Percentiles rank a stretch among this genome's conserved stretches.
Evolutionary conservation across 2,888 invertebrate species (phyloP).

Genomic region (Ophonus ardosiacus): DNA sequence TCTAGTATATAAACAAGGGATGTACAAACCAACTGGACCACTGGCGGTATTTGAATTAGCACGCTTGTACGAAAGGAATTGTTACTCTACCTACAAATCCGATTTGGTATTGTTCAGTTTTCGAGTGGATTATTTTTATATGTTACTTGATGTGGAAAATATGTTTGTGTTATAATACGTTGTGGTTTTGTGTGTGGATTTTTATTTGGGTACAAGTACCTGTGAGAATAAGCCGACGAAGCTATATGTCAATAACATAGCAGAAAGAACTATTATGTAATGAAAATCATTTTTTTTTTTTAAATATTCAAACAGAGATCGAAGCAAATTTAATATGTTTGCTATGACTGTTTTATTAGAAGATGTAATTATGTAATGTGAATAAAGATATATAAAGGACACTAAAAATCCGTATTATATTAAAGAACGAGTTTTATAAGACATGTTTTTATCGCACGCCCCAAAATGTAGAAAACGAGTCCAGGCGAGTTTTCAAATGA

Average conservation of each 20-base stretch:
- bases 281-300: neutral
- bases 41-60: constrained; percentile 42
- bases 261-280: neutral
- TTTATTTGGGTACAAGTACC: neutral
- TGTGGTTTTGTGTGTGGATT: constrained; percentile 11
- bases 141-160: constrained; percentile 44
- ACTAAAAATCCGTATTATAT: too few species aligned
- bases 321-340: too few species aligned
- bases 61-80: constrained; percentile 43
- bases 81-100: constrained; percentile 23
- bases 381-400: too few species aligned
- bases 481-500: too few species aligned
- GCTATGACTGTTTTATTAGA: too few species aligned
- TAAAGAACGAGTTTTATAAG: too few species aligned
- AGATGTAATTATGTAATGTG: too few species aligned
- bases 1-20: neutral
- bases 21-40: neutral
- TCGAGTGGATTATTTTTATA: constrained; percentile 49
- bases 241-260: neutral
- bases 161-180: constrained; percentile 43
- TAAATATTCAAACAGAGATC: too few species aligned
- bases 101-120: constrained; percentile 32
- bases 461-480: too few species aligned
- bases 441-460: too few species aligned
- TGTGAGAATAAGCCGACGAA: neutral